Base-by-base conservation (phyloP, 2,888 invertebrate genomes). In the Lathronympha strigana region DNA sequence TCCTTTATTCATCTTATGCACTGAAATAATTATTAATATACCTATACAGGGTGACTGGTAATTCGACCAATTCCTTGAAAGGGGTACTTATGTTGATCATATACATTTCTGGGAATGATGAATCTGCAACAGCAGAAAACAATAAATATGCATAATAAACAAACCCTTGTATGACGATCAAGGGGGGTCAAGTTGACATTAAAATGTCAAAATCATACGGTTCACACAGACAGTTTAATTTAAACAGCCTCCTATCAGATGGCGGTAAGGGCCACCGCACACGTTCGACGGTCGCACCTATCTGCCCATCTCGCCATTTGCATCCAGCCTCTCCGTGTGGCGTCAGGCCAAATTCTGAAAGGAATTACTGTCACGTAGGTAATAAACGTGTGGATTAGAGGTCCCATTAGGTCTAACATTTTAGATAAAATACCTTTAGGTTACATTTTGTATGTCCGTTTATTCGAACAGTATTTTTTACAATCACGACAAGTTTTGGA, bases 301-400 rank as follows among this genome's bases (percentile, higher is more conserved):
- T 86, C 85, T 79, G 71, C 72, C 77, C 74, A 86, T 87, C 86
- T 81, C 68, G 75, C 75, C 83, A 86, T 87, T 87, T 87, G 86
- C 87, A 86, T 87, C 78, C 85, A 80, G 78, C 80, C 75, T 79
- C 80, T 77, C 38, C 21, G 81, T 69, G 62, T 69, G 61, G 69
- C 70, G 68, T 62, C 73, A 72, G 51, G 51, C 50, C 49, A 40
- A 64, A 66, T 19, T 9, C 38, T 61, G 61, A 31, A 11, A 47
- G 40, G 40, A 23, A 57, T 63, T 50, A 43, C 25, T 43, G 47
- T 8, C 51, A 53, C 36, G 53, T 15, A 51, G 9, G 28, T 49
- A 31, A 23, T 53, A 53, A 53, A 51, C 19, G 17, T 17, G 13
- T 31, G 33, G 40, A 17, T 28, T 43, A n/a, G 57, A 31, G 19